phyloP scores from a whole-genome alignment of 2,113 vertebrate species.

The Zeus faber region DNA sequence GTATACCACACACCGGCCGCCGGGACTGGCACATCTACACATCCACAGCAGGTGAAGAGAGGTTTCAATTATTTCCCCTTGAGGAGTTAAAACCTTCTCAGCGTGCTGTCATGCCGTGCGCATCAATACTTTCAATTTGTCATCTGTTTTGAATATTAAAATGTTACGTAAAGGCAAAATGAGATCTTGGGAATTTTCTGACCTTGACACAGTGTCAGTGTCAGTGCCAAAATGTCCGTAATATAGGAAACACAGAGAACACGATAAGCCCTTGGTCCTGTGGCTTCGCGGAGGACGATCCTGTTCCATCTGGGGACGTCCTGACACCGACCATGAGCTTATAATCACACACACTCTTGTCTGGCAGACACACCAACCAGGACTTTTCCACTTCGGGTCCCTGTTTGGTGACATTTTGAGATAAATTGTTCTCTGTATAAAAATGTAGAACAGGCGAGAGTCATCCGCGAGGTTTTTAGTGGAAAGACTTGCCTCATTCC shows the following conservation, averaged over 20 bases:
- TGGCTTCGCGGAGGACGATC: slow-evolving; percentile 32
- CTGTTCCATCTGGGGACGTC: slow-evolving; percentile 38
- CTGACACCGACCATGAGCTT: slow-evolving; percentile 54
- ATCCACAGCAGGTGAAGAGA: no score
- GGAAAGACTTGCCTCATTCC: slow-evolving; percentile 49
- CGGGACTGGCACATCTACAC: no score
- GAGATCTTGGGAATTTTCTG: slow-evolving; percentile 27
- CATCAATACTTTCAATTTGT: not conserved
- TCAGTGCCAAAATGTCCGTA: slow-evolving; percentile 16
- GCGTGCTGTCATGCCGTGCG: no score
- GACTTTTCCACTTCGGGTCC: slow-evolving; percentile 50
- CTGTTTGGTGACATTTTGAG: slow-evolving; percentile 35
- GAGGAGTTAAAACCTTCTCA: no score
- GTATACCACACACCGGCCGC: no score
- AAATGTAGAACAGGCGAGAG: slow-evolving; percentile 21
- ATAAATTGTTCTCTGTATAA: slow-evolving; percentile 39
- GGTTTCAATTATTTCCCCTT: no score
- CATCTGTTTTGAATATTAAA: slow-evolving; percentile 19
- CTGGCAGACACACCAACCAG: slow-evolving; percentile 43
- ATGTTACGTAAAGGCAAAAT: slow-evolving; percentile 14
- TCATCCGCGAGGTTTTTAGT: slow-evolving; percentile 36
- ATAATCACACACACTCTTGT: slow-evolving; percentile 42
- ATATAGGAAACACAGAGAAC: slow-evolving; percentile 26
- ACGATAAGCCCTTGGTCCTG: slow-evolving; percentile 11
- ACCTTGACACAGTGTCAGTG: slow-evolving; percentile 18